These are phyloP conservation scores for Oxygymnocypris stewartii DNA, from an alignment of 2,113 vertebrate genomes.

Conservation along the genomic window DNA sequence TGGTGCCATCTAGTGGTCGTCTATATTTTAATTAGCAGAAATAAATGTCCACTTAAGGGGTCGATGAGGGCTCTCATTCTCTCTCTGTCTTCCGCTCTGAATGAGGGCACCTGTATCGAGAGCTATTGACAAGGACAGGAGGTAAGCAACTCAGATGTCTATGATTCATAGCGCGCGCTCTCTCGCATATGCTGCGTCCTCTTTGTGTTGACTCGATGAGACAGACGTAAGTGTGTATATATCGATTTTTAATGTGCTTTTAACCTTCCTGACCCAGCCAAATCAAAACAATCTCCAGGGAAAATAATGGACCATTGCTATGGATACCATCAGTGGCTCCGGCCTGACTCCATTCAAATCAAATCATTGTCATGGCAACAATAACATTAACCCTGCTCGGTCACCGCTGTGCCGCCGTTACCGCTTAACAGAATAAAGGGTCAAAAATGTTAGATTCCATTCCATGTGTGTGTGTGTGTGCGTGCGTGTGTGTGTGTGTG, in stretches of 20 bases:
- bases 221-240: constrained; percentile 36
- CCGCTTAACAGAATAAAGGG: constrained; percentile 23
- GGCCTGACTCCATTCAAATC: constrained; percentile 44
- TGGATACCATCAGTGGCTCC: constrained; percentile 62
- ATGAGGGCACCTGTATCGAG: constrained; percentile 16
- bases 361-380: constrained; percentile 46
- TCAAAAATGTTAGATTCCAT: constrained; percentile 21
- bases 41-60: background rate
- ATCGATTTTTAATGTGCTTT: constrained; percentile 58
- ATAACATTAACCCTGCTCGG: constrained; percentile 37
- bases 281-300: constrained; percentile 42
- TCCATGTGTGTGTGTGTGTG: constrained; percentile 1
- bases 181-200: background rate
- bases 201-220: constrained; percentile 21
- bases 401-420: background rate
- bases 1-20: constrained; percentile 38
- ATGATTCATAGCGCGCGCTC: background rate
- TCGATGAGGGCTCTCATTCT: background rate
- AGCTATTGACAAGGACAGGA: constrained; percentile 31
- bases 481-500: background rate
- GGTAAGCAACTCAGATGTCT: background rate
- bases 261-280: constrained; percentile 57
- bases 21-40: background rate
- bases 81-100: background rate
- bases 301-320: constrained; percentile 55